Percentiles rank a stretch among this genome's conserved stretches.
phyloP scores from a whole-genome alignment of 2,113 vertebrate species.

The Pygathrix nemaeus region DNA sequence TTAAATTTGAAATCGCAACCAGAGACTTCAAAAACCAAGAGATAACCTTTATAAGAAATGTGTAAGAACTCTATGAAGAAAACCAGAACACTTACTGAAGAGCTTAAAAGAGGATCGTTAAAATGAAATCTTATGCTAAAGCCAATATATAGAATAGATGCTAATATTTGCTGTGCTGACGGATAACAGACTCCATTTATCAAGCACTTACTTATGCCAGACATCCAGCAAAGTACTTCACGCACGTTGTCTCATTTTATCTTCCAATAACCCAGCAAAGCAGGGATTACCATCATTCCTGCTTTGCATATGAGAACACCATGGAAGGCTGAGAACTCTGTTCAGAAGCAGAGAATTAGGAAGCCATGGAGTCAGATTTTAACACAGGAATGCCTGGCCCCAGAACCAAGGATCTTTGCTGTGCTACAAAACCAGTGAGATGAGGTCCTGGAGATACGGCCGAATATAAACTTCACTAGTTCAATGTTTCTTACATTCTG shows the following conservation, averaged over 20 bases:
- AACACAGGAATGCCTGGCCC: neutral
- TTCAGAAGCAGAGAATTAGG: neutral
- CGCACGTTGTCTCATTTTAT: neutral
- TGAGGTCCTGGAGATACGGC: neutral
- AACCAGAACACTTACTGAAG: constrained; percentile 36
- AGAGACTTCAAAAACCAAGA: constrained; percentile 45
- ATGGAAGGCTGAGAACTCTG: neutral
- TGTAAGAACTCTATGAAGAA: constrained; percentile 46
- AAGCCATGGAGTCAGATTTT: neutral
- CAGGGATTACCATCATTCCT: neutral
- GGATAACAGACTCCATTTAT: constrained; percentile 19
- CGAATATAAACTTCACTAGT: neutral
- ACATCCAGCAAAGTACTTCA: neutral
- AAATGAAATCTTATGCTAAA: constrained; percentile 8
- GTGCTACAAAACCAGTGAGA: neutral
- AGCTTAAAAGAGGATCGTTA: constrained; percentile 16
- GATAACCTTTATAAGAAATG: constrained; percentile 36
- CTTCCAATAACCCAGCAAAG: neutral
- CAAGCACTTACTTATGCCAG: neutral
- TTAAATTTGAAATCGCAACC: neutral
- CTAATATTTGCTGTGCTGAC: constrained; percentile 33
- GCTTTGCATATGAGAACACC: neutral
- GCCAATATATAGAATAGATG: constrained; percentile 2
- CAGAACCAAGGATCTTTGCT: neutral
- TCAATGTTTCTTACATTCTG: neutral